These are phyloP conservation scores for Carterocephalus palaemon DNA, from an alignment of 2,888 invertebrate genomes.

Conservation along the genomic window DNA sequence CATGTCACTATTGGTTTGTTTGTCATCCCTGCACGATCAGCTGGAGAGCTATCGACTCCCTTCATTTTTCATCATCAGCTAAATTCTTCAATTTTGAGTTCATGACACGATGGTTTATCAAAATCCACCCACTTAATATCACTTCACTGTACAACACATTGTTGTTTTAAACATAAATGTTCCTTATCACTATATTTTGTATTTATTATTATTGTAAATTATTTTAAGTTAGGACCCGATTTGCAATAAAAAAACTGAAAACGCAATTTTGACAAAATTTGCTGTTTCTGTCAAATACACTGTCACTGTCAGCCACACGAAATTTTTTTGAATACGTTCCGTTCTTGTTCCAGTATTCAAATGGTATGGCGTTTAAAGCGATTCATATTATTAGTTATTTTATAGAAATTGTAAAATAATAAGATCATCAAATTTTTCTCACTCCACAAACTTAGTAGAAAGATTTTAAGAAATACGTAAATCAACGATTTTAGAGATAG, in stretches of 20 bases:
- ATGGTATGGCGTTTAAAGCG: conserved; percentile 8
- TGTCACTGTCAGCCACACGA: conserved; percentile 52
- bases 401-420: no score
- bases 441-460: no score
- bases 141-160: conserved; percentile 7
- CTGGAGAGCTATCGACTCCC: conserved; percentile 74
- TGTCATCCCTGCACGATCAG: conserved; percentile 80
- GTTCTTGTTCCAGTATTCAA: conserved; percentile 18
- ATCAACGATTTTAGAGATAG: no score
- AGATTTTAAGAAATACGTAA: no score
- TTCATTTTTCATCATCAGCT: conserved; percentile 80
- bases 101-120: conserved; percentile 65
- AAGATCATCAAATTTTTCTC: no score
- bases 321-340: conserved; percentile 40
- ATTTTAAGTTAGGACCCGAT: no score
- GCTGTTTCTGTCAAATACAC: no score
- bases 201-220: no score
- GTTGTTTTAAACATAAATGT: not conserved
- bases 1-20: conserved; percentile 87
- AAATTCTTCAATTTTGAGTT: conserved; percentile 54
- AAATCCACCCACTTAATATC: conserved; percentile 67
- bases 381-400: no score
- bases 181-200: not conserved
- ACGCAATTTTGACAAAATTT: conserved; percentile 56
- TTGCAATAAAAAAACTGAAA: conserved; percentile 44